Base-by-base conservation (phyloP, 1,140 invertebrate species). In the Leptopilina clavipes region DNA sequence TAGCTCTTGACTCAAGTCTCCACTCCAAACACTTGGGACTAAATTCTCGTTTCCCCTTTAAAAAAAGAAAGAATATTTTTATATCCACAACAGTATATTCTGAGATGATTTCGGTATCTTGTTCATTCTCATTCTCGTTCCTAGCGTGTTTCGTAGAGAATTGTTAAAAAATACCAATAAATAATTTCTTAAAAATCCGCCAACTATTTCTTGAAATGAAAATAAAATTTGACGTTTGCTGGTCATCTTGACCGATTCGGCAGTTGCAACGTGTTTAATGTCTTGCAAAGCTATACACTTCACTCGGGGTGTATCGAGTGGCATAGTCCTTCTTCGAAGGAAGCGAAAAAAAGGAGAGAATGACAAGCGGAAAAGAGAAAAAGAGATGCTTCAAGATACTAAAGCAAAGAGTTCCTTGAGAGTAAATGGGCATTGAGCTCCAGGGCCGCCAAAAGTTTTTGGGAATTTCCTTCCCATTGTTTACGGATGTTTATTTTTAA, bases 231-330 rank as follows among this genome's bases (percentile, higher is more conserved):
- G 25, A 65, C 18, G 19, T 54, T 54, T 54, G 52, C 17, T 54
- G 52, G 8, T 65, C n/a, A 65, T 65, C 0, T 14, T 10, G 19
- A 31, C 9, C 22, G 59, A 65, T 65, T 31, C 59, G 11, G 12
- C 59, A 65, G 59, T 65, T 65, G 59, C 59, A 65, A 65, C 12
- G 59, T 65, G 59, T 65, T 65, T 10, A 22, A 65, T 65, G 11
- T 31, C 59, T 25, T 31, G 59, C 59, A 65, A 65, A 11, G 25
- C 22, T 25, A 65, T 65, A 65, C 25, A 65, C 25, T 65, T 65
- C 14, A 65, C 22, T 37, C 25, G 59, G 12, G 25, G 59, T 65
- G 59, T 65, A 65, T 65, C 59, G 25, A 37, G 12, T 65, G 59
- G 59, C 59, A 31, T 31, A 22, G 59, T 65, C 59, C 25, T 65